Percentiles rank a stretch among this genome's conserved stretches.
Evolutionary conservation across 2,113 vertebrate genomes (phyloP).

Genomic region (Bothrops jararaca): DNA sequence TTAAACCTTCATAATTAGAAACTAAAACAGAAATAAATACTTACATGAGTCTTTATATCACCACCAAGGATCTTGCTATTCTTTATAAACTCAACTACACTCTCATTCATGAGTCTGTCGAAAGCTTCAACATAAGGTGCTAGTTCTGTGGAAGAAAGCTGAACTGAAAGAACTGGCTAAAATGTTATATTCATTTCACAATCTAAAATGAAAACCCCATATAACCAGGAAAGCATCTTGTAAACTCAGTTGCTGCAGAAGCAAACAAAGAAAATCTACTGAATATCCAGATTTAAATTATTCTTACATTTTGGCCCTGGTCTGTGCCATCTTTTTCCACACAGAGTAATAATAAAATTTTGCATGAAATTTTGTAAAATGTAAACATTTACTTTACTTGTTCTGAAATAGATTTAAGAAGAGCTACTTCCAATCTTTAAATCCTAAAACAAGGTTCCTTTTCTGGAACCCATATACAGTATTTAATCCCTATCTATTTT

Average conservation of each 20-base stretch:
- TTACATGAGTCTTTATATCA: slow-evolving; percentile 92
- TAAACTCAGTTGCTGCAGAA: slow-evolving; percentile 9
- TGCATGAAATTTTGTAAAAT: not conserved
- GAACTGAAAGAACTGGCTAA: not conserved
- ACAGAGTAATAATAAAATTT: not conserved
- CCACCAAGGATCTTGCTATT: slow-evolving; percentile 85
- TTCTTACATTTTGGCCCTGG: not conserved
- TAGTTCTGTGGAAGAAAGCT: slow-evolving; percentile 68
- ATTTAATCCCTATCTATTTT: not conserved
- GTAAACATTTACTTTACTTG: not conserved
- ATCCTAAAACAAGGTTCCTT: not conserved
- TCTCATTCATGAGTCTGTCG: slow-evolving; percentile 79
- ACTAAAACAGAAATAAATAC: slow-evolving; percentile 53
- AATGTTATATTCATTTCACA: not conserved
- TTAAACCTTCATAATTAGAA: not conserved
- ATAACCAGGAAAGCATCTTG: not conserved
- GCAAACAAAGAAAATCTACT: not conserved
- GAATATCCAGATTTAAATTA: not conserved
- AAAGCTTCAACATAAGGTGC: slow-evolving; percentile 85
- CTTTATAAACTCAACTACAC: slow-evolving; percentile 85
- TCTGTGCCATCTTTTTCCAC: not conserved
- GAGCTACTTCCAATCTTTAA: not conserved
- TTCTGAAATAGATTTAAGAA: not conserved
- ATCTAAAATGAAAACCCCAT: slow-evolving; percentile 12
- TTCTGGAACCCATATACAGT: not conserved